Base-by-base conservation (phyloP, 2,113 vertebrate species). In the Dicerorhinus sumatrensis region DNA sequence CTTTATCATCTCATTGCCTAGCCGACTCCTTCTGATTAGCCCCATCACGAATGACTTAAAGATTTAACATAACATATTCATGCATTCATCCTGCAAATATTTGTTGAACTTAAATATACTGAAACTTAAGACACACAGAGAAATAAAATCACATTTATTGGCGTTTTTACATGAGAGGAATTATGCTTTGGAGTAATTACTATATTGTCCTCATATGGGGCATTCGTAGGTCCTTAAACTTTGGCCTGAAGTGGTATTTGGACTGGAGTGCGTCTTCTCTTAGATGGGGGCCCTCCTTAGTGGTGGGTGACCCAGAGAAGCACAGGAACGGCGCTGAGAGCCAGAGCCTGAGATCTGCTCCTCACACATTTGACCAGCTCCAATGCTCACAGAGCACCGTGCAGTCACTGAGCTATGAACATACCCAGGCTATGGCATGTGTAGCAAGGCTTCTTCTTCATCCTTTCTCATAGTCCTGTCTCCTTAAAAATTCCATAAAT, bases 341-440 rank as follows among this genome's bases (percentile, higher is more conserved):
- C 60, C 54, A 54, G 23, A 69, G 39, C 56, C 36, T 1, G 36
- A 48, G 60, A 11, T n/a, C 77, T 58, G 18, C 3, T 33, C 33
- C 67, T 91, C 62, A 18, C 1, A 2, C 8, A 2, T 20, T 36
- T 36, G 11, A 7, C 14, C 1, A 11, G 51, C 73, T 10, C 1
- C 1, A 0, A 7, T 6, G 48, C 80, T 33, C 29, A 1, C 5
- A 3, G 31, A 39, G 42, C 11, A 12, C 2, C 0, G 33, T 14
- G 18, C 33, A 20, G n/a, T 33, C 14, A 16, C 4, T 5, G 62
- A 36, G 31, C 42, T 48, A 1, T 17, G 86, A 69, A 83, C 65
- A 62, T 18, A 2, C 39, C n/a, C 20, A 4, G 33, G 79, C 39
- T 23, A 3, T 16, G 56, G 76, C 33, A 33, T 27, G 31, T 56